Evolutionary conservation across 2,888 invertebrate genomes (phyloP).

Genomic region (Ophion costatus): DNA sequence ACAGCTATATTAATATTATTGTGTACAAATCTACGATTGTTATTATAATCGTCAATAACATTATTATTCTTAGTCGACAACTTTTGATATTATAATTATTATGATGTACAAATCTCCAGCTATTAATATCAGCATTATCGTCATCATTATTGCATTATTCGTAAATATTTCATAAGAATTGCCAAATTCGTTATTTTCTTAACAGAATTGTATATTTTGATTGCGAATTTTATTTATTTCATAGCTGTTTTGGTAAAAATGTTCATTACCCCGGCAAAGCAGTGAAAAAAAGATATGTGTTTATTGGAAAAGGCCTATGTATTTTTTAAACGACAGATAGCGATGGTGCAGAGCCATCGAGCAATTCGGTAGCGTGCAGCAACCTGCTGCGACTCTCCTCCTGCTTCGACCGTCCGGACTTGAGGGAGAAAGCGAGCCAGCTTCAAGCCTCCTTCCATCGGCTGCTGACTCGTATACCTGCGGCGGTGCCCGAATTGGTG

Average conservation of each 20-base stretch:
- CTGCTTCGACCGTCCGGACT: conserved; percentile 87
- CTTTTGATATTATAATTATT: too few relatives aligned
- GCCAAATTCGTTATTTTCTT: too few relatives aligned
- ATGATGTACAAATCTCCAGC: too few relatives aligned
- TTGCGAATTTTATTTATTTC: background rate
- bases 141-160: too few relatives aligned
- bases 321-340: conserved; percentile 87
- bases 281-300: background rate
- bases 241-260: background rate
- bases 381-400: conserved; percentile 91
- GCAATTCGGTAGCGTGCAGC: conserved; percentile 94
- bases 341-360: conserved; percentile 97
- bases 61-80: too few relatives aligned
- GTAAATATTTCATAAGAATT: too few relatives aligned
- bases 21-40: too few relatives aligned
- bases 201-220: background rate
- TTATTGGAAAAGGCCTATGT: background rate
- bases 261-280: background rate
- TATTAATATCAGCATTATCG: too few relatives aligned
- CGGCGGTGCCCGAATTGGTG: conserved; percentile 91
- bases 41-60: too few relatives aligned
- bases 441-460: conserved; percentile 87
- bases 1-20: too few relatives aligned
- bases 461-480: conserved; percentile 87
- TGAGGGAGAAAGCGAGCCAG: conserved; percentile 85